Percentiles rank a stretch among this genome's conserved stretches.
Conservation (phyloP, 2,888 invertebrate species). For the Chelonus formosanus region DNA sequence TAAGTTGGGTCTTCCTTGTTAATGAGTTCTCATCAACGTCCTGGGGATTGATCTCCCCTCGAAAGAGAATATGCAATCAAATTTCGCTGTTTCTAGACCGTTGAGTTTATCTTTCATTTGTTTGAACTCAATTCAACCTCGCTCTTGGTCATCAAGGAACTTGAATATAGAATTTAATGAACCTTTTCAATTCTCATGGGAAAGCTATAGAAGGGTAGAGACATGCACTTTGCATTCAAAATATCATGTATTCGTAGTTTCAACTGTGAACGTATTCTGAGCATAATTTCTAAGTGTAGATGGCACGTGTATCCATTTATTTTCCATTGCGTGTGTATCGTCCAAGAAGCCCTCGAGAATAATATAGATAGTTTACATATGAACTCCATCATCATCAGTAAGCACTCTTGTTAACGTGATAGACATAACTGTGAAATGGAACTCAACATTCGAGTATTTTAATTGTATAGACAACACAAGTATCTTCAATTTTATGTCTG, state of each 20-base stretch:
- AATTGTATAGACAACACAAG: too few relatives aligned
- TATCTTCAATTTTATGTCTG: constrained; percentile 10
- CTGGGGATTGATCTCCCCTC: neutral
- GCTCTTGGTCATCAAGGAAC: constrained; percentile 8
- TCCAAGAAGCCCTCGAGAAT: too few relatives aligned
- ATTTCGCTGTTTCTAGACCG: constrained; percentile 20
- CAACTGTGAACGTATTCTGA: neutral
- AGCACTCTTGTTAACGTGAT: too few relatives aligned
- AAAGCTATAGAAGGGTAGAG: neutral
- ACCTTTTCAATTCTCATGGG: neutral
- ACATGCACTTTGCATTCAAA: constrained; percentile 13
- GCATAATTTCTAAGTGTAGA: neutral
- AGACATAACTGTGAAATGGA: too few relatives aligned
- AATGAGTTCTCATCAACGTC: neutral
- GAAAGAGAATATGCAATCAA: constrained; percentile 13
- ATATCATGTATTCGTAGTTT: neutral
- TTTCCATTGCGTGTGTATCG: constrained; percentile 10
- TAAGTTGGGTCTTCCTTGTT: too few relatives aligned
- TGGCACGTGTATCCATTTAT: constrained; percentile 1
- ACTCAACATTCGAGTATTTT: too few relatives aligned
- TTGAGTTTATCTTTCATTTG: constrained; percentile 16
- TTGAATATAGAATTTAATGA: constrained; percentile 25
- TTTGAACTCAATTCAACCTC: constrained; percentile 1
- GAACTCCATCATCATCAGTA: too few relatives aligned
- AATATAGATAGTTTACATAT: too few relatives aligned